Percentiles rank a stretch among this genome's conserved stretches.
phyloP scores from a whole-genome alignment of 2,113 vertebrate species.

The Scopus umbretta region DNA sequence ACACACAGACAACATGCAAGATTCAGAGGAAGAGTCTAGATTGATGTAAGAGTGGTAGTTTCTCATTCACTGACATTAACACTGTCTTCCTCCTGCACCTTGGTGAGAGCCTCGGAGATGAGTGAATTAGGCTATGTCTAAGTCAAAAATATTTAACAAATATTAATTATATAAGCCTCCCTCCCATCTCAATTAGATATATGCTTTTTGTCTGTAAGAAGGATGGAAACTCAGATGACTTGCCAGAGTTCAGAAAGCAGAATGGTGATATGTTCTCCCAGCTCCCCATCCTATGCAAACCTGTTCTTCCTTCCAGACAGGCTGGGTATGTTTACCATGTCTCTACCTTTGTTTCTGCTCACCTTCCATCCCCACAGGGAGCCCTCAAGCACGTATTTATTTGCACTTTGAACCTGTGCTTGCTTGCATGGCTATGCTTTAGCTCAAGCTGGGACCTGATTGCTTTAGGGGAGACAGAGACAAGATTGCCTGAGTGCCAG shows the following conservation, averaged over 20 bases:
- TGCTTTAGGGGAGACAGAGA: conserved; percentile 27
- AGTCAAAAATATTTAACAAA: not conserved
- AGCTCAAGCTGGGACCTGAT: conserved; percentile 15
- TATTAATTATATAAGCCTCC: not conserved
- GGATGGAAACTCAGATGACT: not conserved
- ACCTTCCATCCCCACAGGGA: conserved; percentile 50
- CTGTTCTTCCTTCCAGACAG: conserved; percentile 55
- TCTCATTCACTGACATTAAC: not conserved
- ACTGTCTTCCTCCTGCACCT: not conserved
- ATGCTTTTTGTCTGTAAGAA: not conserved
- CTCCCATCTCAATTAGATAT: not conserved
- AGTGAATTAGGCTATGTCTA: not conserved
- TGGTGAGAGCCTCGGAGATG: not conserved
- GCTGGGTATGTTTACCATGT: conserved; percentile 44
- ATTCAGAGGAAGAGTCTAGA: not conserved
- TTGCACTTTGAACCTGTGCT: conserved; percentile 57
- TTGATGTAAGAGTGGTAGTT: not conserved
- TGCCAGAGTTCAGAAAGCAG: not conserved
- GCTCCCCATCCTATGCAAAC: conserved; percentile 15
- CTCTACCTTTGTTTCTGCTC: conserved; percentile 43
- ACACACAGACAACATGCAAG: not conserved
- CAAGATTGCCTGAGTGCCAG: not conserved
- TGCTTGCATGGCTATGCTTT: not conserved
- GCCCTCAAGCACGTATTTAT: conserved; percentile 48
- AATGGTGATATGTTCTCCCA: not conserved